Evolutionary conservation across 1,140 invertebrate genomes (phyloP).

Genomic region (Globodera rostochiensis): DNA sequence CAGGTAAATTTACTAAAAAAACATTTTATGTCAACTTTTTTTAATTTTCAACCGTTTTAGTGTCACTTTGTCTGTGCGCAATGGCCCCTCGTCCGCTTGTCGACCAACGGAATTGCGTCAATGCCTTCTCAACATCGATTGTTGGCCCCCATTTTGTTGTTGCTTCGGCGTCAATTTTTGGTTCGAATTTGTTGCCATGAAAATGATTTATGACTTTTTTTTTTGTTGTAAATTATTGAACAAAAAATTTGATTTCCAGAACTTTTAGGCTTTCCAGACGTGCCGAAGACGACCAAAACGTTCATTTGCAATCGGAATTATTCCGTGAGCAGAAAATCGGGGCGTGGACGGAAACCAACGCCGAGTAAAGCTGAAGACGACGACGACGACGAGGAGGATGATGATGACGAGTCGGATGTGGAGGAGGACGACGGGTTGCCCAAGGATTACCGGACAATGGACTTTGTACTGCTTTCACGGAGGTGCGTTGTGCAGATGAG

Average conservation of each 20-base stretch:
- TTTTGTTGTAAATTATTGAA: too few species aligned
- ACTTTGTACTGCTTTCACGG: conserved; percentile 1
- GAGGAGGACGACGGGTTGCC: neutral
- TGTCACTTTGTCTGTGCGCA: too few species aligned
- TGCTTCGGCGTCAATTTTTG: too few species aligned
- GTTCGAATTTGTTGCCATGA: too few species aligned
- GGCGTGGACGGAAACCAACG: neutral
- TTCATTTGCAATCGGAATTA: neutral
- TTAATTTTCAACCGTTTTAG: too few species aligned
- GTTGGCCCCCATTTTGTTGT: too few species aligned
- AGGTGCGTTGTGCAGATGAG: neutral
- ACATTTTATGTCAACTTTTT: too few species aligned
- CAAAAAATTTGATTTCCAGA: neutral
- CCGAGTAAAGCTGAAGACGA: neutral
- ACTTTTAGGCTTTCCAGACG: neutral
- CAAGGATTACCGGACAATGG: neutral
- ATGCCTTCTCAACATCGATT: too few species aligned
- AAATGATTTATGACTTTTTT: too few species aligned
- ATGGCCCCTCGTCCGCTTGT: too few species aligned
- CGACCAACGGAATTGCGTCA: too few species aligned
- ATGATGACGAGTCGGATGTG: neutral
- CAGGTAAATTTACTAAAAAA: too few species aligned
- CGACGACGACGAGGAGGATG: neutral
- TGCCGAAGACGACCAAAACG: neutral
- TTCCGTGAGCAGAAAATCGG: neutral